Base-by-base conservation (phyloP, 1,140 invertebrate genomes). In the Drosophila quadrilineata region DNA sequence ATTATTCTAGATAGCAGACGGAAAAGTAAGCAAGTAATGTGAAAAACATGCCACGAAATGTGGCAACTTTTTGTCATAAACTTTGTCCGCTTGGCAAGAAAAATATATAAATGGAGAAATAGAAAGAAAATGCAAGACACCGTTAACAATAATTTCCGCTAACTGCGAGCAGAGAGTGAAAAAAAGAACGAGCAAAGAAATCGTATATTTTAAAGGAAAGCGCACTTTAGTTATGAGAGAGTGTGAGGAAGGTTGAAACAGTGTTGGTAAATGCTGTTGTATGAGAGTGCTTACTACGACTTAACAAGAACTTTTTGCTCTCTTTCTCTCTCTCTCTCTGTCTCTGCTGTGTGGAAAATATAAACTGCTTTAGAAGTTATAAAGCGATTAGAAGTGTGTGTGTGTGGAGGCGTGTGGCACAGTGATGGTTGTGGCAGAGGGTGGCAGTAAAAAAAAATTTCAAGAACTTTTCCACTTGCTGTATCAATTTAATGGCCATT, bases 301-400 rank as follows among this genome's bases (percentile, higher is more conserved):
- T 68, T 56, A 56, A 82, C 77, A 82, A 82, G 84, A 82, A 82
- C 69, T 82, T 82, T 73, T 66, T n/a, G n/a, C n/a, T n/a, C n/a
- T n/a, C n/a, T n/a, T n/a, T n/a, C n/a, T n/a, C n/a, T n/a, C n/a
- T n/a, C n/a, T n/a, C n/a, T n/a, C n/a, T n/a, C n/a, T n/a, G n/a
- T n/a, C n/a, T 53, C 58, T 46, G 60, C 38, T 80, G 67, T 64
- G 65, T 53, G 40, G 26, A 52, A 45, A 33, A 14, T 43, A 84
- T 84, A 84, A 84, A 84, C 74, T 84, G 77, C 69, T 73, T 84
- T 84, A 66, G 73, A 84, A 84, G 73, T 84, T 85, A 84, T 84
- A 84, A 84, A 84, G 79, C 77, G 77, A 84, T 84, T 84, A 84
- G 77, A 77, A 70, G 29, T 73, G 57, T 67, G 64, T 69, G 72